phyloP scores from a whole-genome alignment of 35 echinoderm and acorn worm genomes.

The Hemicentrotus pulcherrimus region DNA sequence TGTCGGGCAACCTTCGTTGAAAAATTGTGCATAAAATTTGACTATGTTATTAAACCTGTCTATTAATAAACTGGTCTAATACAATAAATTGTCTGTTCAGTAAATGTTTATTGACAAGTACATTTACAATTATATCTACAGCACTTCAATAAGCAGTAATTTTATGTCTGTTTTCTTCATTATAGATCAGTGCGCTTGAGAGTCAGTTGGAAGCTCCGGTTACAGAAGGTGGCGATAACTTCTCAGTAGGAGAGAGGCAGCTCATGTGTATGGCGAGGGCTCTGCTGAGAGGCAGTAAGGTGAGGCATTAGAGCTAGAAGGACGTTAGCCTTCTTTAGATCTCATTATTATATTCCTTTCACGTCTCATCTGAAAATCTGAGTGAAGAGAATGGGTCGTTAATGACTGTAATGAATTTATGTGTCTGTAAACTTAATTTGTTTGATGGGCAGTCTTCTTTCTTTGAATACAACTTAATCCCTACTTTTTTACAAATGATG shows the following conservation, averaged over 20 bases:
- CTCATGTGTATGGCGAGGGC: slow-evolving; percentile 98
- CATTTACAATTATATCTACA: not conserved
- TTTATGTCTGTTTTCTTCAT: not conserved
- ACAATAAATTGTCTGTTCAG: not conserved
- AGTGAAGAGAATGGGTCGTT: too few relatives aligned
- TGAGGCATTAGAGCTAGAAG: not conserved
- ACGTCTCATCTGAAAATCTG: too few relatives aligned
- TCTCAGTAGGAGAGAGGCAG: slow-evolving; percentile 98
- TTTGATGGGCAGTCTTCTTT: too few relatives aligned
- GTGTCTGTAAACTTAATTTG: too few relatives aligned
- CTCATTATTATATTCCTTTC: too few relatives aligned
- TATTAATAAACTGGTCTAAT: not conserved
- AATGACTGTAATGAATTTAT: too few relatives aligned
- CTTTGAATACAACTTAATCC: too few relatives aligned
- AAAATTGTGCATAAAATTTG: not conserved
- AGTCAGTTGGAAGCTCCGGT: slow-evolving; percentile 78
- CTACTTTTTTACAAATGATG: too few relatives aligned
- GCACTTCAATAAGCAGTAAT: not conserved
- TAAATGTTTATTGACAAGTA: not conserved
- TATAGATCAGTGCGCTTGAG: slow-evolving; percentile 78
- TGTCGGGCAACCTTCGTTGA: too few relatives aligned
- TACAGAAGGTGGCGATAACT: slow-evolving; percentile 94
- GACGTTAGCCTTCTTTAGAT: too few relatives aligned
- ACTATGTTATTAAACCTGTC: not conserved
- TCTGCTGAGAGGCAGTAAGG: slow-evolving; percentile 91